phyloP scores from a whole-genome alignment of 2,888 invertebrate species.

The Lasioglossum figueresi region DNA sequence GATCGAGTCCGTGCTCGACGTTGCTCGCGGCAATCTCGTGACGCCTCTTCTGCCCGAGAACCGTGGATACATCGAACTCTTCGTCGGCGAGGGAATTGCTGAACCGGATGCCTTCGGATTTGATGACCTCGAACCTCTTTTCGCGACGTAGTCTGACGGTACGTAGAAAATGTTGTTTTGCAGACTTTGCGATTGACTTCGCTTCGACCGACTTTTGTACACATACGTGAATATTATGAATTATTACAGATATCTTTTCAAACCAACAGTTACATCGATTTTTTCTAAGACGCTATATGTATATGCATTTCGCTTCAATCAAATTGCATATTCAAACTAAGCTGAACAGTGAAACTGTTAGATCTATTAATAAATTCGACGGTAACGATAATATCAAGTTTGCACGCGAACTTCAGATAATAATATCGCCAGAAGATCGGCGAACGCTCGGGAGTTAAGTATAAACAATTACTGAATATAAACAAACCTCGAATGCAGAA shows the following conservation, averaged over 20 bases:
- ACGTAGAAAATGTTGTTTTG: neutral
- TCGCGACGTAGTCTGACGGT: constrained; percentile 24
- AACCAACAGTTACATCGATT: too few species aligned
- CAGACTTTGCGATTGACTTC: too few species aligned
- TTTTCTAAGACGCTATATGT: too few species aligned
- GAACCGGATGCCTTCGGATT: constrained; percentile 21
- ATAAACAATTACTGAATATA: neutral
- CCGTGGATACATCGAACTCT: neutral
- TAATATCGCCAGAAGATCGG: neutral
- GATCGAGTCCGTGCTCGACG: constrained; percentile 36
- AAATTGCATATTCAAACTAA: neutral
- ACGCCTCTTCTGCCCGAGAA: neutral
- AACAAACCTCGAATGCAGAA: neutral
- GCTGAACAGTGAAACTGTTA: neutral
- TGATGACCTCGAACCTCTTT: neutral
- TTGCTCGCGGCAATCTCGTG: constrained; percentile 18
- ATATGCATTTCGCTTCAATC: too few species aligned
- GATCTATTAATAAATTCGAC: neutral
- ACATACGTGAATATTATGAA: neutral
- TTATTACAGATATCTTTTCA: too few species aligned
- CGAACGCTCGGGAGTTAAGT: neutral
- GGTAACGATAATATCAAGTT: neutral
- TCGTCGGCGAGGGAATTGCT: constrained; percentile 19
- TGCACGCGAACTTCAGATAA: neutral
- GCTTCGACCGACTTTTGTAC: too few species aligned